Evolutionary conservation across 1,140 invertebrate genomes (phyloP), one percentile per base, ranked within the genome.

Genomic region (Drosophila yakuba): DNA sequence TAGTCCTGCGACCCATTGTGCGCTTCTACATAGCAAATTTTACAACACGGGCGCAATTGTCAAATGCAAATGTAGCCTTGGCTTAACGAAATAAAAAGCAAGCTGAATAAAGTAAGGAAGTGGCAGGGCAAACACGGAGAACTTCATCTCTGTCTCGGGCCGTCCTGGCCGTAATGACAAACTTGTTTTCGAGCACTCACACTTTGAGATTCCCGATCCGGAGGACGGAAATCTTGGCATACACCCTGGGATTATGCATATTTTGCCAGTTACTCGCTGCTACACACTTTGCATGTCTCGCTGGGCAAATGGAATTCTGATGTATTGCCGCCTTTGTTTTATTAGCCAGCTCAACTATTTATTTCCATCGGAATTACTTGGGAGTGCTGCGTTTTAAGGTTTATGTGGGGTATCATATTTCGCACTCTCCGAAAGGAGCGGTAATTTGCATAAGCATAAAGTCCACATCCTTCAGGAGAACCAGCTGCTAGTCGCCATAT

Each of bases 391-490:
- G 54, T 57, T 79, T 88, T 79, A 66, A 86, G 78, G 78, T 76
- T 86, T 76, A 86, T 86, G 71, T 14, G 39, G 3, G 69, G 58
- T 76, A 86, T 86, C 79, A 86, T 86, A 86, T 86, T 86, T 88
- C 81, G 83, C 83, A 86, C 83, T 86, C 71, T 77, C 83, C 79
- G 79, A 79, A 73, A 67, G 76, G 45, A 54, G 56, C 68, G 85
- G 59, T 82, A 73, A 86, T 86, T 88, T 86, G 81, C 83, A 86
- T 86, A 86, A 88, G 81, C 79, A 86, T 86, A 86, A 86, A 86
- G 83, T 83, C 83, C 69, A 78, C 64, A 71, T 69, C 63, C 67
- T 71, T 51, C 51, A 57, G 64, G 50, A 71, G 48, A 17, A 44
- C 43, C 67, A 71, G 67, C 67, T 71, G 67, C 25, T 43, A 71